Percentiles rank a stretch among this genome's conserved stretches.
phyloP scores from a whole-genome alignment of 2,888 invertebrate genomes.

The Chironomus riparius region DNA sequence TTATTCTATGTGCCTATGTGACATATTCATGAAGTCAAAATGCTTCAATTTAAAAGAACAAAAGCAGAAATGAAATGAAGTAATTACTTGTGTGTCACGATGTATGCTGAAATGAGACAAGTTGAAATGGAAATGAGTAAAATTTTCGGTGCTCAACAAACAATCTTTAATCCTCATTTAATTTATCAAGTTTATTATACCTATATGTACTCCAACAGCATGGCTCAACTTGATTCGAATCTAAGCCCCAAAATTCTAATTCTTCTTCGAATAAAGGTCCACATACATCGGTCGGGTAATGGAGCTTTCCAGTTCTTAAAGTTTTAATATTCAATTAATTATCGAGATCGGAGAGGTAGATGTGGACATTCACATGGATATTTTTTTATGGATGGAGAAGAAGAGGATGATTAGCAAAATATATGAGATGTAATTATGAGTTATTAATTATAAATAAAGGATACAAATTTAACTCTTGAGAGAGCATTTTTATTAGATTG shows the following conservation, averaged over 20 bases:
- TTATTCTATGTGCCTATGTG: too few relatives aligned
- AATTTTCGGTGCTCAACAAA: neutral
- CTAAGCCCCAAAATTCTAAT: slow-evolving; percentile 92
- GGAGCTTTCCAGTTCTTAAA: slow-evolving; percentile 78
- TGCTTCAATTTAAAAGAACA: neutral
- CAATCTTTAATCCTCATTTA: neutral
- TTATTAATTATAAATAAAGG: slow-evolving; percentile 5
- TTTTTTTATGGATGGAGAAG: neutral
- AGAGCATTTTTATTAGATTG: neutral
- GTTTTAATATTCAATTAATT: neutral
- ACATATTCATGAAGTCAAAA: too few relatives aligned
- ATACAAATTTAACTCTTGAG: neutral
- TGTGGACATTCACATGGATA: neutral
- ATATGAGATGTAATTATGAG: slow-evolving; percentile 1
- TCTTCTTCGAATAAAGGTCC: slow-evolving; percentile 94
- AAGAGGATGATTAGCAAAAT: neutral
- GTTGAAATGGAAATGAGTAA: neutral
- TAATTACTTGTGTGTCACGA: slow-evolving; percentile 66
- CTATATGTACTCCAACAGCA: slow-evolving; percentile 96
- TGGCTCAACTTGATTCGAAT: slow-evolving; percentile 95
- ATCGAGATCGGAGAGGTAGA: neutral
- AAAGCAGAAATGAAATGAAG: slow-evolving; percentile 17
- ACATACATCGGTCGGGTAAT: slow-evolving; percentile 80
- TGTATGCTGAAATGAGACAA: slow-evolving; percentile 52
- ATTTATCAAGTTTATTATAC: neutral